These are phyloP conservation scores for Philotrypesis tridentata DNA, from an alignment of 1,140 invertebrate species.

Conservation along the genomic window DNA sequence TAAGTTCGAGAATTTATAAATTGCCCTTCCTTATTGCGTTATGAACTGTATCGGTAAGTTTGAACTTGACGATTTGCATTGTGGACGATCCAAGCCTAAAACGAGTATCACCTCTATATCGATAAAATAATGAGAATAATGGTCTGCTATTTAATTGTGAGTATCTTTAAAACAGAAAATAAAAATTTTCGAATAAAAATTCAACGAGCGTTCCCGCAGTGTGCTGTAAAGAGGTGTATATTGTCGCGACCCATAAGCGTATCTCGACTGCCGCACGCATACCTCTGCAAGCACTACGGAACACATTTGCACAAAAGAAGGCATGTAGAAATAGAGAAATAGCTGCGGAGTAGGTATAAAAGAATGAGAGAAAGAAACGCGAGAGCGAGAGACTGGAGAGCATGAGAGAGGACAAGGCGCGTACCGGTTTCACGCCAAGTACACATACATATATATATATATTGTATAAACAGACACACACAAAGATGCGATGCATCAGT, in stretches of 20 bases:
- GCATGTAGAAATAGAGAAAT: not conserved
- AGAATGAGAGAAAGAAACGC: not conserved
- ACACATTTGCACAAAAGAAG: not conserved
- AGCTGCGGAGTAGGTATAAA: not conserved
- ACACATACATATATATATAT: not conserved
- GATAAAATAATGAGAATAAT: too few species aligned
- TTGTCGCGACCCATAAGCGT: too few species aligned
- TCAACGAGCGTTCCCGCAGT: not conserved
- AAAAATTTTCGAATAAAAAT: constrained; percentile 5
- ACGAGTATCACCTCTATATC: too few species aligned
- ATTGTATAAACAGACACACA: too few species aligned
- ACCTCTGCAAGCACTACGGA: not conserved
- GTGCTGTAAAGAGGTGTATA: not conserved
- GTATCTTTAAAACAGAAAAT: too few species aligned
- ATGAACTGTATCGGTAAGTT: too few species aligned
- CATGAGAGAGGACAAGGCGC: not conserved
- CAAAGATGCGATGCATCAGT: not conserved
- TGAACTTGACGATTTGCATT: too few species aligned
- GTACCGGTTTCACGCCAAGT: constrained; percentile 32
- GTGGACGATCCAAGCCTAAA: too few species aligned
- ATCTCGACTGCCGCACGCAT: not conserved
- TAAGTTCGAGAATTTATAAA: constrained; percentile 15
- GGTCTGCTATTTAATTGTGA: too few species aligned
- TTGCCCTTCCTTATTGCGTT: not conserved
- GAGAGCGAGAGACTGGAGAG: not conserved